Evolutionary conservation across 2,797 vertebrate species (phyloP).

Genomic region (Antrozous pallidus): DNA sequence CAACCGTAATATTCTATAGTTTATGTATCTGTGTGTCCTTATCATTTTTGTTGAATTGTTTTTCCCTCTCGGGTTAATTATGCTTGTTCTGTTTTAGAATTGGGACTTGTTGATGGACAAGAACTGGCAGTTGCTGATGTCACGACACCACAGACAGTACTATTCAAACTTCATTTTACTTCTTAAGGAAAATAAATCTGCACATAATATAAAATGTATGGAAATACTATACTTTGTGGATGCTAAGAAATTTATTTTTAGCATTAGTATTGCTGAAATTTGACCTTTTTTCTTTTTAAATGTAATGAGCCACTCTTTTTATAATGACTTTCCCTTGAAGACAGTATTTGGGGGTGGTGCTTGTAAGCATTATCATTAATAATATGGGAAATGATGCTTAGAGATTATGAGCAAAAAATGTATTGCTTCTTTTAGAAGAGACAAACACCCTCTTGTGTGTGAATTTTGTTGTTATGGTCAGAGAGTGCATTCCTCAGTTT

Average conservation of each 20-base stretch:
- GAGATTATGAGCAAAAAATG: slow-evolving; percentile 47
- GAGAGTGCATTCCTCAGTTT: slow-evolving; percentile 54
- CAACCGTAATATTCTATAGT: neutral
- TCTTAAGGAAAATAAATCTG: slow-evolving; percentile 82
- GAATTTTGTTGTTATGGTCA: slow-evolving; percentile 60
- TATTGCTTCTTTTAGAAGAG: slow-evolving; percentile 59
- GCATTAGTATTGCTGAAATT: slow-evolving; percentile 75
- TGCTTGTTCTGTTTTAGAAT: slow-evolving; percentile 83
- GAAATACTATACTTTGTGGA: slow-evolving; percentile 59
- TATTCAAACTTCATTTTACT: slow-evolving; percentile 93
- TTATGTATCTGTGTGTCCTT: neutral
- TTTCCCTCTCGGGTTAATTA: slow-evolving; percentile 28
- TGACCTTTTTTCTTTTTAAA: slow-evolving; percentile 64
- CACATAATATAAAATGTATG: slow-evolving; percentile 53
- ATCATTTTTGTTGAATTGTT: neutral
- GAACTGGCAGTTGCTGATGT: slow-evolving; percentile 93
- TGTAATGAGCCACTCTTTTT: slow-evolving; percentile 72
- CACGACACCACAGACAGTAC: slow-evolving; percentile 94
- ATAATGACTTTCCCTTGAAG: slow-evolving; percentile 74
- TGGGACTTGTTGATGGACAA: slow-evolving; percentile 91
- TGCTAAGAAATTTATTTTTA: slow-evolving; percentile 73
- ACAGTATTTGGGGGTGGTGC: slow-evolving; percentile 81
- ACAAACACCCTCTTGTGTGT: slow-evolving; percentile 32
- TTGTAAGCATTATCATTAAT: slow-evolving; percentile 79
- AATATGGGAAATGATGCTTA: slow-evolving; percentile 59